These are phyloP conservation scores for Strix uralensis DNA, from an alignment of 2,113 vertebrate genomes.

Conservation along the genomic window DNA sequence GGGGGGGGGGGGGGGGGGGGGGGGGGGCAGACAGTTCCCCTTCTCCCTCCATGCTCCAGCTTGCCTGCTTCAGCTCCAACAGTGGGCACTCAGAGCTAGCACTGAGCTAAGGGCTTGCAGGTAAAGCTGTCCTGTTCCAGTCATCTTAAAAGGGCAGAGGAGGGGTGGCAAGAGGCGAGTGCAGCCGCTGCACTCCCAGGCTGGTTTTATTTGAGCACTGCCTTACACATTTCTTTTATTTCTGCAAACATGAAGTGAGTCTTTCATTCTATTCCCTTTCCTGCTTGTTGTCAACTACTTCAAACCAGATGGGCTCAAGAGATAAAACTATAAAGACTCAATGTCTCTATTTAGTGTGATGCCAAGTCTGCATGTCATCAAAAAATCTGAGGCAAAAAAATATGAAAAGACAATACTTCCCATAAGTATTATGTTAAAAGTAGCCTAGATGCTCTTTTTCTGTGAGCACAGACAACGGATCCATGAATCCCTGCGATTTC, in stretches of 20 bases:
- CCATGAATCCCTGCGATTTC: neutral
- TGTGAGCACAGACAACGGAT: neutral
- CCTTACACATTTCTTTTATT: constrained; percentile 72
- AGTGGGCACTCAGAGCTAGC: neutral
- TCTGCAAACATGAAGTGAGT: constrained; percentile 50
- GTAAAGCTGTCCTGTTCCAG: neutral
- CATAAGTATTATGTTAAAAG: constrained; percentile 11
- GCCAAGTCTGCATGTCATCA: constrained; percentile 64
- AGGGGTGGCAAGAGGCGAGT: neutral
- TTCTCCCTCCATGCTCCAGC: accelerated
- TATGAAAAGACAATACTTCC: neutral
- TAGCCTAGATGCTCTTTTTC: neutral
- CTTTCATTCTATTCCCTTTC: constrained; percentile 79
- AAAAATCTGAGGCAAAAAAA: neutral
- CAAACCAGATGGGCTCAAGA: constrained; percentile 76
- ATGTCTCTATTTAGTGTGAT: constrained; percentile 66
- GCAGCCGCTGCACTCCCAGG: neutral
- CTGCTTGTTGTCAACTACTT: constrained; percentile 78
- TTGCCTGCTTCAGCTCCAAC: no score
- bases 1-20: no score
- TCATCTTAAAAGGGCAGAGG: neutral
- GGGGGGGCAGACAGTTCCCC: neutral
- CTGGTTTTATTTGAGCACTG: constrained; percentile 51
- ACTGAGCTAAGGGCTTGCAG: neutral
- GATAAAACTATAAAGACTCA: constrained; percentile 72